phyloP scores from a whole-genome alignment of 2,113 vertebrate genomes.

The Rafetus swinhoei region DNA sequence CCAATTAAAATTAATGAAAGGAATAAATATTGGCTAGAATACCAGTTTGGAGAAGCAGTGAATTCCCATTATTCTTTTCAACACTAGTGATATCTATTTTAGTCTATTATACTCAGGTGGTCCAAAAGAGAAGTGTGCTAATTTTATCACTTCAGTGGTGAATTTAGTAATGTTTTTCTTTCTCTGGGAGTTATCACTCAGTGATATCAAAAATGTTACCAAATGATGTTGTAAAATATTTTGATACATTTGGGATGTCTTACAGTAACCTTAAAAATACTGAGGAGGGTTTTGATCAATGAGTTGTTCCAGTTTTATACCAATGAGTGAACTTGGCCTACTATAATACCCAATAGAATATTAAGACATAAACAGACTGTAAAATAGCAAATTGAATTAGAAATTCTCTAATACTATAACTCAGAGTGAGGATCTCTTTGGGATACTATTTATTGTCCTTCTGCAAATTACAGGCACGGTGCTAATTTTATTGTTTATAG shows the following conservation, averaged over 20 bases:
- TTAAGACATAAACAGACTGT: background rate
- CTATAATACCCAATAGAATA: background rate
- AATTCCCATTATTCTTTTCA: background rate
- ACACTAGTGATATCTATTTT: background rate
- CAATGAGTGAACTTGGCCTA: background rate
- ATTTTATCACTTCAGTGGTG: background rate
- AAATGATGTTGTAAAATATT: background rate
- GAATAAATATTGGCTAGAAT: background rate
- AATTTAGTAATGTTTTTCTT: background rate
- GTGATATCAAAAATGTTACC: background rate
- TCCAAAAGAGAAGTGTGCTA: background rate
- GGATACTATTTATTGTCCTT: background rate
- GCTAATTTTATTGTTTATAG: background rate
- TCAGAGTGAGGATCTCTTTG: background rate
- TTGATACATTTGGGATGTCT: background rate
- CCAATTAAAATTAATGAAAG: background rate
- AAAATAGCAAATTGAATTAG: constrained; percentile 1
- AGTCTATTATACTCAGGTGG: background rate
- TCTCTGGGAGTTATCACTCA: background rate
- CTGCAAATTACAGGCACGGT: background rate
- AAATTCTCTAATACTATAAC: background rate
- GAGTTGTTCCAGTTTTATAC: background rate
- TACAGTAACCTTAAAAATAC: background rate
- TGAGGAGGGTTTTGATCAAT: background rate
- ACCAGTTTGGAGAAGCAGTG: background rate